Base-by-base conservation (phyloP, 2,888 invertebrate genomes). In the Griposia aprilina region DNA sequence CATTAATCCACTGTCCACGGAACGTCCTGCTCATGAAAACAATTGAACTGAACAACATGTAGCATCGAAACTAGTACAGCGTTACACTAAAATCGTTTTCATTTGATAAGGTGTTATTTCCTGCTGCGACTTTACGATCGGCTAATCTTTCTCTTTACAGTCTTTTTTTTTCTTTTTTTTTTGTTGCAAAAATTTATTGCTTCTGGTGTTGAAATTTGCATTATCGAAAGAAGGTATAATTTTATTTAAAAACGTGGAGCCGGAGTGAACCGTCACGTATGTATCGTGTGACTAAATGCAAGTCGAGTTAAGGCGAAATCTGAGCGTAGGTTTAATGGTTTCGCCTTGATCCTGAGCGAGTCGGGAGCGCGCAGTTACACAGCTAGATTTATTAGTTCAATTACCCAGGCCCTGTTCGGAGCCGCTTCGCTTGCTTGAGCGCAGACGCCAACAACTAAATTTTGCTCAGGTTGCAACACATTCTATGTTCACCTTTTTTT, bases 311-410 rank as follows among this genome's bases (percentile, higher is more conserved):
- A 89, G 87, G 90, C 84, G 90, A 92, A 94, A 93, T 91, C 93
- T 91, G 92, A 93, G 92, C 89, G 92, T 92, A 93, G 94, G 93
- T 94, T 95, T 95, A 95, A 95, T 94, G 93, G 94, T 94, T 93
- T 92, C 92, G 91, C 93, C 92, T 94, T 94, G 95, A 95, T 94
- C 94, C 94, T 92, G 92, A 90, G 92, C 92, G 90, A 92, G 93
- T 90, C 92, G 91, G 90, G 82, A 85, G 88, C 79, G 82, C 92
- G 93, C 93, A 93, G 94, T 94, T 93, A 94, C 94, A 93, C 91
- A 93, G 92, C 94, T 94, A 96, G 96, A 96, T 96, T 96, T 96
- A 96, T 96, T 96, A 95, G 96, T 96, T 96, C 96, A 96, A 96
- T 96, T 96, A 96, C 94, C 95, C 93, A 92, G 92, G 90, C 92